Conservation (phyloP, 1,140 invertebrate species). For the Alviniconcha marisindica region DNA sequence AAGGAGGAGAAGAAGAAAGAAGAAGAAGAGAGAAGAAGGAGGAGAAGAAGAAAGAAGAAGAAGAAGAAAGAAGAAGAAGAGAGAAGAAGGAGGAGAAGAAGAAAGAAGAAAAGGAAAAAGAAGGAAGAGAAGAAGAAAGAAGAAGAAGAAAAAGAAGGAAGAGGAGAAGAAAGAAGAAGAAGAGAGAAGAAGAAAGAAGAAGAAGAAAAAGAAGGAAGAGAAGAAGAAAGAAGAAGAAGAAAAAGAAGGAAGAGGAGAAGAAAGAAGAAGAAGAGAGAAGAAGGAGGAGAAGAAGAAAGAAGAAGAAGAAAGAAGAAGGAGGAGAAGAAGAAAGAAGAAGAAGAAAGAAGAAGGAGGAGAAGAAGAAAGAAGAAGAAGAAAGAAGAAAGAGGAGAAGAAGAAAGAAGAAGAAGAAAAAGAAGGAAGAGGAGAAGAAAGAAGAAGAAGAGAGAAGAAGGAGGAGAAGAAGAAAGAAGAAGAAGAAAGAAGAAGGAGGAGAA, state of each 20-base stretch:
- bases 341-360: slow-evolving; percentile 32
- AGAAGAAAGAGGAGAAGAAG: background rate
- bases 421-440: background rate
- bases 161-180: background rate
- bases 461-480: slow-evolving; percentile 1
- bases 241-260: slow-evolving; percentile 34
- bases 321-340: background rate
- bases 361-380: slow-evolving; percentile 8
- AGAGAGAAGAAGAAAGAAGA: slow-evolving; percentile 14
- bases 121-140: background rate
- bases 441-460: background rate
- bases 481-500: background rate
- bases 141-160: background rate
- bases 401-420: slow-evolving; percentile 3
- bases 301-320: slow-evolving; percentile 12
- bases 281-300: slow-evolving; percentile 26
- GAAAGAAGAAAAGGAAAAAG: slow-evolving; percentile 26
- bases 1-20: background rate
- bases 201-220: background rate
- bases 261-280: background rate
- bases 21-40: slow-evolving; percentile 17
- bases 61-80: too few relatives aligned
- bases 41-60: too few relatives aligned
- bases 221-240: background rate
- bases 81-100: slow-evolving; percentile 1